Evolutionary conservation across 2,888 invertebrate species (phyloP).

Genomic region (Tortricodes alternella): DNA sequence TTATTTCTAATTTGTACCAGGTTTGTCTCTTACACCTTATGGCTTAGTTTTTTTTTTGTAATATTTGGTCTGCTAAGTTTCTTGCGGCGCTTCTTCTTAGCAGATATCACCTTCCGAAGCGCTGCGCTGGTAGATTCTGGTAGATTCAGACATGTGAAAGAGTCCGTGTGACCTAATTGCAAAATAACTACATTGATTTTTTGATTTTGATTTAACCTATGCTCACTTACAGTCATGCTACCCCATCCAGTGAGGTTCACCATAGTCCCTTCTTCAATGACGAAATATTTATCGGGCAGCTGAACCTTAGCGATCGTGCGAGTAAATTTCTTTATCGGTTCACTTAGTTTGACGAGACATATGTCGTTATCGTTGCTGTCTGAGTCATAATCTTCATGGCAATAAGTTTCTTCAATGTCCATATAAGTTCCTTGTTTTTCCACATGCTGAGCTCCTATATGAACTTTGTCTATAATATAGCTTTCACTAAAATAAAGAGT

Average conservation of each 20-base stretch:
- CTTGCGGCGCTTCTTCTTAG: no score
- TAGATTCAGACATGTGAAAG: no score
- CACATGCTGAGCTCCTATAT: conserved; percentile 42
- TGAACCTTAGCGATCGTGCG: not conserved
- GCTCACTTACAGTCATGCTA: not conserved
- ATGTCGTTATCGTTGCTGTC: not conserved
- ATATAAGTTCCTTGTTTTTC: conserved; percentile 39
- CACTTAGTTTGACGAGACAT: conserved; percentile 1
- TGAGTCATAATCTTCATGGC: not conserved
- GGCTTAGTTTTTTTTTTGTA: no score
- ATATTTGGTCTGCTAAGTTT: no score
- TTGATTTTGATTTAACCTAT: no score
- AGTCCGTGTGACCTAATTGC: no score
- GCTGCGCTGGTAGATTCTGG: no score
- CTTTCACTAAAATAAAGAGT: conserved; percentile 4
- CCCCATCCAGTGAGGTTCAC: not conserved
- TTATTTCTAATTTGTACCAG: no score
- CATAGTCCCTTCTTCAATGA: not conserved
- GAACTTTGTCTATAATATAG: conserved; percentile 37
- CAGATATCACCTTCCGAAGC: no score
- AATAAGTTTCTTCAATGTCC: conserved; percentile 28
- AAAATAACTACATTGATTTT: no score
- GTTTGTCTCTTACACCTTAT: no score
- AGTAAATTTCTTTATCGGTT: not conserved
- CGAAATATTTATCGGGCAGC: not conserved